Evolutionary conservation across 2,797 vertebrate species (phyloP), one percentile per base, ranked within the genome.

Genomic region (Carapus acus): DNA sequence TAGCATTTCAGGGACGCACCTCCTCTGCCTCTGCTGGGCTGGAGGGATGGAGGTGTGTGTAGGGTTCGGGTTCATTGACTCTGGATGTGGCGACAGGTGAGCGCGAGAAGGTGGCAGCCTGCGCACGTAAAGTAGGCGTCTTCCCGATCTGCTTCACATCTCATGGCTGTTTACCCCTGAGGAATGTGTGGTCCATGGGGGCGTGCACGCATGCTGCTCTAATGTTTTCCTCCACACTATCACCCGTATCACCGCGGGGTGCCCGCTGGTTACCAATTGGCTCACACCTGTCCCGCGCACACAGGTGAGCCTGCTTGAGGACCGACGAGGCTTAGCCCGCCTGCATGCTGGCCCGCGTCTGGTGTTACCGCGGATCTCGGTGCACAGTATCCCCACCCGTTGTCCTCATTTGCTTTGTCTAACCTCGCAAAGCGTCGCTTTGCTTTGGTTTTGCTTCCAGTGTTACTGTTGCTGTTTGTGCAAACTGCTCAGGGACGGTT

Each of bases 111-210:
- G 52, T 59, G 54, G 37, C 21, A 27, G 11, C 15, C 24, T 20
- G 47, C 9, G 9, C 24, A 59, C 33, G n/a, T n/a, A n/a, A n/a
- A n/a, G 43, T 60, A 39, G 68, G 65, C 73, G 45, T 47, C 76
- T 53, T 60, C 62, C 51, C 0, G 24, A 67, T 39, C 24, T 49
- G 16, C 13, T 22, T 42, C 37, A 21, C 31, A 42, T 74, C 69
- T 80, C 78, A 85, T 38, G 84, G 77, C 75, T 81, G 73, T 77
- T 74, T 85, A 77, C 71, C 76, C 60, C 51, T 62, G 71, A 63
- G 83, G 86, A 88, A 89, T 88, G 83, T 76, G 63, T 69, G 60
- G n/a, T 68, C 50, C 64, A 87, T 88, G 84, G 49, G 81, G 87
- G 86, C 62, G 29, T 77, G 70, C 76, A 82, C 50, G 72, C 73